These are phyloP conservation scores for Podocnemis expansa DNA, from an alignment of 2,113 vertebrate species.

Conservation along the genomic window DNA sequence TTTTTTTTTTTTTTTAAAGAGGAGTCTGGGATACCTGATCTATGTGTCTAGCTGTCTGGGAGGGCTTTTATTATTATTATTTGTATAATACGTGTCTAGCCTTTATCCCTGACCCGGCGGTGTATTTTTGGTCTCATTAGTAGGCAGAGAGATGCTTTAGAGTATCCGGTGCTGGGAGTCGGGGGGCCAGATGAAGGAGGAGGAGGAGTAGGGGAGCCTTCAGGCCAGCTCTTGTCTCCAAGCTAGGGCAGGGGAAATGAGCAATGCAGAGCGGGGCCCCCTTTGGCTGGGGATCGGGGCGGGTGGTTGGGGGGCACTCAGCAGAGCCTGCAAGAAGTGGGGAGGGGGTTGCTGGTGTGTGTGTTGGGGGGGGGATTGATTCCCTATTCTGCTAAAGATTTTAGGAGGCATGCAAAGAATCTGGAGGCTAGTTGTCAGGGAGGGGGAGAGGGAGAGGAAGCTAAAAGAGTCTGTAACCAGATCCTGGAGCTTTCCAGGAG, in stretches of 20 bases:
- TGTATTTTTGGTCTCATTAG: slow-evolving; percentile 59
- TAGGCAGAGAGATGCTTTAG: slow-evolving; percentile 48
- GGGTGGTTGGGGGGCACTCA: background rate
- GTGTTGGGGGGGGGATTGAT: slow-evolving; percentile 59
- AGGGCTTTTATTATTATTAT: background rate
- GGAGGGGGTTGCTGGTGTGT: background rate
- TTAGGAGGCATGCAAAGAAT: slow-evolving; percentile 79
- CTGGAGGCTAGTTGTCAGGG: slow-evolving; percentile 79
- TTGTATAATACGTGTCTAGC: slow-evolving; percentile 37
- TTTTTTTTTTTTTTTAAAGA: too few species aligned
- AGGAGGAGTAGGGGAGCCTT: slow-evolving; percentile 56
- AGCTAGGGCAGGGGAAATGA: slow-evolving; percentile 48
- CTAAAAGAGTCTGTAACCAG: slow-evolving; percentile 81
- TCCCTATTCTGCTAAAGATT: slow-evolving; percentile 76
- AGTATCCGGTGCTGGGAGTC: slow-evolving; percentile 27
- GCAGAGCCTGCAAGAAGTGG: too few species aligned
- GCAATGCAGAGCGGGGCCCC: slow-evolving; percentile 33
- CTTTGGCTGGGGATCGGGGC: background rate
- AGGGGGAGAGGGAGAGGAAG: slow-evolving; percentile 42
- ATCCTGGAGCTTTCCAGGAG: slow-evolving; percentile 80
- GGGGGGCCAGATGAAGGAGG: slow-evolving; percentile 42
- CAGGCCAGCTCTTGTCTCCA: slow-evolving; percentile 11
- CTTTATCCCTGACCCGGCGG: slow-evolving; percentile 48
- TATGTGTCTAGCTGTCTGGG: slow-evolving; percentile 30
- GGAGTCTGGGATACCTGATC: slow-evolving; percentile 49